phyloP scores from a whole-genome alignment of 2,888 invertebrate genomes.

The Conistra vaccinii region DNA sequence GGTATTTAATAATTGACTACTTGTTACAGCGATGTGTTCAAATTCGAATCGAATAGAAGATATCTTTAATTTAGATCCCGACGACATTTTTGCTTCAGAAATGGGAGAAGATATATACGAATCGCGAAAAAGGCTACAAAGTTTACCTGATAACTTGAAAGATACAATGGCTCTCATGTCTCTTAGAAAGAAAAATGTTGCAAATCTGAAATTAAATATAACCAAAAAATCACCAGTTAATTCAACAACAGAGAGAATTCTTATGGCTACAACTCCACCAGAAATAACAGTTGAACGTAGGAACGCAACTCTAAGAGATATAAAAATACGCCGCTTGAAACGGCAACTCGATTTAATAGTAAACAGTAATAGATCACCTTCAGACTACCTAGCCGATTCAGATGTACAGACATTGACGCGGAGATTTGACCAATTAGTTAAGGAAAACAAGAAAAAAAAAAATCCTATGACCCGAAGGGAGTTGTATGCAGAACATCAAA shows the following conservation, averaged over 20 bases:
- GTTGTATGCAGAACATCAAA: too few relatives aligned
- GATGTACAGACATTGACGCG: slow-evolving; percentile 52
- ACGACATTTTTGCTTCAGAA: slow-evolving; percentile 24
- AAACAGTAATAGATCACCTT: slow-evolving; percentile 37
- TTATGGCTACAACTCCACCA: slow-evolving; percentile 1
- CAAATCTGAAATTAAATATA: neutral
- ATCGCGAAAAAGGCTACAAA: slow-evolving; percentile 10
- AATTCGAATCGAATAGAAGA: slow-evolving; percentile 2
- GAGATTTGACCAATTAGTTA: slow-evolving; percentile 60
- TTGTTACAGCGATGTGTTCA: slow-evolving; percentile 28
- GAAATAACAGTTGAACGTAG: neutral
- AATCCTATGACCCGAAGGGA: neutral
- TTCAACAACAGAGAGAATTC: slow-evolving; percentile 15
- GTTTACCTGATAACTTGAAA: neutral
- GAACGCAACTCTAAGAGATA: slow-evolving; percentile 49
- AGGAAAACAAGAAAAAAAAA: neutral
- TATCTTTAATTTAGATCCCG: slow-evolving; percentile 33
- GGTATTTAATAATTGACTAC: neutral
- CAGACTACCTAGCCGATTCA: slow-evolving; percentile 65
- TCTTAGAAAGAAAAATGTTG: neutral
- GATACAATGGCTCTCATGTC: fast-evolving
- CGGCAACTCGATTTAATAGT: slow-evolving; percentile 58
- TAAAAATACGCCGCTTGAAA: slow-evolving; percentile 46
- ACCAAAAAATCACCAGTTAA: neutral
- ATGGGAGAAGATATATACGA: slow-evolving; percentile 42